Evolutionary conservation across 2,113 vertebrate species (phyloP).

Genomic region (Heterotis niloticus): DNA sequence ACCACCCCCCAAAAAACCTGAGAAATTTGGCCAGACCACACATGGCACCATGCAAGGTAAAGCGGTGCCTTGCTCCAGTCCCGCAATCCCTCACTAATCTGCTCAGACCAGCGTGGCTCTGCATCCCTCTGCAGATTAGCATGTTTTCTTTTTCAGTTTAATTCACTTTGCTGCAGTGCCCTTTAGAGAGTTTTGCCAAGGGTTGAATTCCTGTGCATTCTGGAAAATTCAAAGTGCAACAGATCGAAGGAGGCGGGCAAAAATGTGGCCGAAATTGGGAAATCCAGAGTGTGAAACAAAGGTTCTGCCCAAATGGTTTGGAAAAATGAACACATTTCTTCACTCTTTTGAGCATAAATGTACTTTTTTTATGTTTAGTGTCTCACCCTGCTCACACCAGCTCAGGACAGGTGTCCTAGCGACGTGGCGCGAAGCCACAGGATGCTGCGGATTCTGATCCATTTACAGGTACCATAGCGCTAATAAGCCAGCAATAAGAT

Average conservation of each 20-base stretch:
- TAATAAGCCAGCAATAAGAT: neutral
- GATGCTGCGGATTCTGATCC: slow-evolving; percentile 11
- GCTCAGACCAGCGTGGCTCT: neutral
- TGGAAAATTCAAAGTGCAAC: neutral
- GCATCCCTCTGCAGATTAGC: neutral
- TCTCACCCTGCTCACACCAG: neutral
- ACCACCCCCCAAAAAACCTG: slow-evolving; percentile 7
- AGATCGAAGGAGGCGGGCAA: neutral
- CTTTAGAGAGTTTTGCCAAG: neutral
- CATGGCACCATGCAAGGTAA: slow-evolving; percentile 30
- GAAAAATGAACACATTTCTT: neutral
- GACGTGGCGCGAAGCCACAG: neutral
- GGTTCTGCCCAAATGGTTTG: neutral
- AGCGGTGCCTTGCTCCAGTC: neutral
- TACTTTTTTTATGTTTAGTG: slow-evolving; percentile 5
- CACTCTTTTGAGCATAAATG: neutral
- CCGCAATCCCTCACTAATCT: neutral
- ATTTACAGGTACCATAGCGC: slow-evolving; percentile 19
- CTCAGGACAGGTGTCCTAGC: neutral
- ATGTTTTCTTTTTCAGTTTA: neutral
- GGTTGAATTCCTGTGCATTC: neutral
- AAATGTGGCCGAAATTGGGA: neutral
- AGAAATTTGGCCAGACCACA: slow-evolving; percentile 34
- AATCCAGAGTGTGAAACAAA: neutral
- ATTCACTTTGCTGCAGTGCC: neutral